A percentile compares a stretch with the other conserved stretches of the same genome.
Evolutionary conservation across 2,113 vertebrate species (phyloP).

Genomic region (Nanorana parkeri): DNA sequence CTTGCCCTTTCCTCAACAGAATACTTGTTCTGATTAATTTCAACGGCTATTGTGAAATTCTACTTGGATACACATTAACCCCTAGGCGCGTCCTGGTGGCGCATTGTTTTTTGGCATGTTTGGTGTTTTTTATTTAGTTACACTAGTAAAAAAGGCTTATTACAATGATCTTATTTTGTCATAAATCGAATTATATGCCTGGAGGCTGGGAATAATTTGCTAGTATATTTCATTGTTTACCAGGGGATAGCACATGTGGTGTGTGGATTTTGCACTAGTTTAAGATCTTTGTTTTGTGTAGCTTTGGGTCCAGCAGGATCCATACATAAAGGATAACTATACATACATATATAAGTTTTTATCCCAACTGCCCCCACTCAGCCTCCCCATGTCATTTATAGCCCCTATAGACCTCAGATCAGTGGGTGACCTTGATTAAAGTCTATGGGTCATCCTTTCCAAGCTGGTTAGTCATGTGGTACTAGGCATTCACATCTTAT

Average conservation of each 20-base stretch:
- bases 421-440: too few species aligned
- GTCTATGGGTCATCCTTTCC: too few species aligned
- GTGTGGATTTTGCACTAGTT: background rate
- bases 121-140: constrained; percentile 27
- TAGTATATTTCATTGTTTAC: constrained; percentile 29
- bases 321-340: too few species aligned
- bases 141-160: constrained; percentile 8
- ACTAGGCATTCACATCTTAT: too few species aligned
- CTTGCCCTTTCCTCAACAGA: constrained; percentile 42
- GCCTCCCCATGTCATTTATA: too few species aligned
- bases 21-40: constrained; percentile 31
- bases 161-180: constrained; percentile 26
- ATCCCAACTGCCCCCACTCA: too few species aligned
- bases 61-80: constrained; percentile 24
- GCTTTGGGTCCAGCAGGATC: too few species aligned
- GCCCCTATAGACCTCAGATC: too few species aligned
- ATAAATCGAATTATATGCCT: constrained; percentile 34
- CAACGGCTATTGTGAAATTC: constrained; percentile 41
- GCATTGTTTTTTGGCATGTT: background rate
- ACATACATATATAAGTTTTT: too few species aligned
- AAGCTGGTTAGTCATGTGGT: too few species aligned
- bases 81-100: background rate
- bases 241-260: background rate
- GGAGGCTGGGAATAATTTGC: constrained; percentile 19
- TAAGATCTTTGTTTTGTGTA: too few species aligned